phyloP scores from a whole-genome alignment of 2,888 invertebrate species.

The Colostygia pectinataria region DNA sequence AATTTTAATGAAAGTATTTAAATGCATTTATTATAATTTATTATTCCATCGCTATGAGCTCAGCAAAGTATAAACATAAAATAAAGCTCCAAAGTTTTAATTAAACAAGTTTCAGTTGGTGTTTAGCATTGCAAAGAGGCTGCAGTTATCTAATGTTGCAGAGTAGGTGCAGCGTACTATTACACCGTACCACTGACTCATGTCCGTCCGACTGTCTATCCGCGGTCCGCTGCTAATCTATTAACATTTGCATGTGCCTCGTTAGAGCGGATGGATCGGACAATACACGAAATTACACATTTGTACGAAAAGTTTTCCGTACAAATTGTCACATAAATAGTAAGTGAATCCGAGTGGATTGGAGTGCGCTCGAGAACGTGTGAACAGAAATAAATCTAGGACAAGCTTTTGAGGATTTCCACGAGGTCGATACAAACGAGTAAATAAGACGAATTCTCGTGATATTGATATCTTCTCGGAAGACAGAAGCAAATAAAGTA shows the following conservation, averaged over 20 bases:
- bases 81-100: constrained; percentile 41
- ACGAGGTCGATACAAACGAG: background rate
- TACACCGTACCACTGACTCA: background rate
- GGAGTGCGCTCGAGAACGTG: background rate
- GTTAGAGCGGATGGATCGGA: constrained; percentile 1
- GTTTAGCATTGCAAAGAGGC: constrained; percentile 44
- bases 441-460: background rate
- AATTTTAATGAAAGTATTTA: constrained; percentile 19
- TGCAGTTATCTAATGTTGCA: constrained; percentile 13
- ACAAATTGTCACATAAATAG: background rate
- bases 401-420: background rate
- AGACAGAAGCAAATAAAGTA: background rate
- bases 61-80: constrained; percentile 22
- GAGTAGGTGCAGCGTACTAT: background rate
- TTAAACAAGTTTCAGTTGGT: constrained; percentile 44
- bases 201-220: constrained; percentile 10
- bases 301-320: constrained; percentile 1
- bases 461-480: background rate
- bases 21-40: constrained; percentile 33
- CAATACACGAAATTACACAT: constrained; percentile 5
- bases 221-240: constrained; percentile 4
- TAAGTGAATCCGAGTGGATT: background rate
- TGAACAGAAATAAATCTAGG: background rate
- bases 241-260: constrained; percentile 12
- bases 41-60: constrained; percentile 26